Evolutionary conservation across 1,140 invertebrate species (phyloP).

Genomic region (Bombus difficillimus): DNA sequence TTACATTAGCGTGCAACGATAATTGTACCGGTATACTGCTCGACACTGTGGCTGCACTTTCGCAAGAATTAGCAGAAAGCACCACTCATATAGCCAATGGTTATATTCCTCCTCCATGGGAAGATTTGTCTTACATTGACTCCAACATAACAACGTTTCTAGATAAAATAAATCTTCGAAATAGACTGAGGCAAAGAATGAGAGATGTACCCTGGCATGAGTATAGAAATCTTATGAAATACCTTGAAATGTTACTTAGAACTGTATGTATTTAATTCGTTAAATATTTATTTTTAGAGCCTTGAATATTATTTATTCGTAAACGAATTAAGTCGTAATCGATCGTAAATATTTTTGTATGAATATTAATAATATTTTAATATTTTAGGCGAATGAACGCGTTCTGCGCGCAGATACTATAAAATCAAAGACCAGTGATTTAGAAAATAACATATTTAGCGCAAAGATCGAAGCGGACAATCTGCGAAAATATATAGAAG

Average conservation of each 20-base stretch:
- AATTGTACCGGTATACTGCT: constrained; percentile 94
- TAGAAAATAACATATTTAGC: constrained; percentile 78
- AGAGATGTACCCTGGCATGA: constrained; percentile 74
- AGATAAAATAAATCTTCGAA: constrained; percentile 69
- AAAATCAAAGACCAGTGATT: constrained; percentile 74
- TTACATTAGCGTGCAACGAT: constrained; percentile 91
- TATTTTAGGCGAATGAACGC: constrained; percentile 62
- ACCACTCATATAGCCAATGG: constrained; percentile 85
- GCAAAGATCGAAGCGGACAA: constrained; percentile 74
- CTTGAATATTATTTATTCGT: background rate
- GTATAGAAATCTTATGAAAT: constrained; percentile 70
- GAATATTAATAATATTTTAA: background rate
- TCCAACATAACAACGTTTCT: constrained; percentile 72
- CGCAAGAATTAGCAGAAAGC: constrained; percentile 81
- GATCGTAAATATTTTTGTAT: background rate
- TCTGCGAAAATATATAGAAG: constrained; percentile 70
- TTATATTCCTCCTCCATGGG: constrained; percentile 90
- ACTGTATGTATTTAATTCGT: constrained; percentile 52
- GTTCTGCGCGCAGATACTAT: constrained; percentile 66
- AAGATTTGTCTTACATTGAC: constrained; percentile 83
- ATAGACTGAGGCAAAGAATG: constrained; percentile 68
- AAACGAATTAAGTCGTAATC: background rate
- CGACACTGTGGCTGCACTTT: constrained; percentile 87
- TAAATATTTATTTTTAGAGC: too few relatives aligned
- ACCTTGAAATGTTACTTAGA: constrained; percentile 67